Evolutionary conservation across 2,113 vertebrate genomes (phyloP), one percentile per base, ranked within the genome.

Genomic region (Proterorhinus semilunaris): DNA sequence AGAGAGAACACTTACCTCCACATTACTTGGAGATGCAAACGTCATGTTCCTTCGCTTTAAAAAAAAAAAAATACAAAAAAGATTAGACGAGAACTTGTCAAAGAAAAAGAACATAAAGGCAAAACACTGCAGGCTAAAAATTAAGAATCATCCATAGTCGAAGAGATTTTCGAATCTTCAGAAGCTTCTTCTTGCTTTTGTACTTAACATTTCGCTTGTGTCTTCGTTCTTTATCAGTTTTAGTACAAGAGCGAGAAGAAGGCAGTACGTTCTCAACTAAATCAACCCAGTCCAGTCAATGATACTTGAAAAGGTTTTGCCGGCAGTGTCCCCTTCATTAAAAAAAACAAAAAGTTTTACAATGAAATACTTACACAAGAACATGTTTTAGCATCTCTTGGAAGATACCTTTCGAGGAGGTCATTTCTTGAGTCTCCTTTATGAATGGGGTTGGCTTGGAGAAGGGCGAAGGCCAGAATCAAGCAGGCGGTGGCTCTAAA

Each of bases 301-400:
- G 21, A 21, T 21, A 1, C 21, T 21, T 21, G 21, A 21, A 21
- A 36, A 36, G 4, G 3, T 36, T 36, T 36, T 36, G 27, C 27
- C 27, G 27, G 27, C 27, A 36, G 27, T 36, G 27, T 36, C 27
- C 27, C 27, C 27, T 36, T 36, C 27, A 36, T 36, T 27, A 69
- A 51, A 59, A 61, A 45, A 1, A 27, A 61, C 7, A 13, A 2
- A 27, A 10, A 12, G 6, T 71, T 43, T 49, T 9, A 44, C 13
- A 7, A 10, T 21, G 0, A 53, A 44, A 66, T 47, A 86, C 85
- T 81, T 83, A 89, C 85, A 61, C 83, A 86, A 3, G 0, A 1
- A 36, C 66, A 9, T 0, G 1, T 0, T 0, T 7, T 0, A 0
- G 0, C 0, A 1, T 74, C 49, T 16, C 0, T 0, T 0, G 0